Base-by-base conservation (phyloP, 2,797 vertebrate species). In the Scolopax rusticola region DNA sequence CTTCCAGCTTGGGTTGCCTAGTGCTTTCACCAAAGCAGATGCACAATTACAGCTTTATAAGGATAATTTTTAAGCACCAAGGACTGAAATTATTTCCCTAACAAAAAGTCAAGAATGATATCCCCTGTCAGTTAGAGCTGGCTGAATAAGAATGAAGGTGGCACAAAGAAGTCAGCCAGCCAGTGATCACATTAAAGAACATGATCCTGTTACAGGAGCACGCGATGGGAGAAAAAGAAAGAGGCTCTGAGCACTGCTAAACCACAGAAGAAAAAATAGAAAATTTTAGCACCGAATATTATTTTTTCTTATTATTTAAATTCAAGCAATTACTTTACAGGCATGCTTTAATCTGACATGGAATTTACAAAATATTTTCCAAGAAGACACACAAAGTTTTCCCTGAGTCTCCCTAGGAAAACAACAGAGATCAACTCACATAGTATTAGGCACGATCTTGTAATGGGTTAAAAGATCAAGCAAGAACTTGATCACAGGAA, bases 21-120 rank as follows among this genome's bases (percentile, higher is more conserved):
- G 47, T 40, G 45, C 47, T 90, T 88, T 84, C 60, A 63, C 70
- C 70, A 95, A 80, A 94, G 41, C 28, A 93, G 71, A 84, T 83
- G 68, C 41, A 77, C 36, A 68, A 40, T 59, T 89, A 71, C 1
- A 4, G 48, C 80, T 92, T 90, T 43, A 87, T 56, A 76, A 84
- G 57, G 19, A 77, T 90, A 80, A 89, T 89, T 90, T 91, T 84
- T 75, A 89, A 90, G 75, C 60, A 95, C 25, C 21, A 28, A 84
- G 40, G 48, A 88, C 45, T 91, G 77, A 96, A 91, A 96, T 93
- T 68, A 82, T 40, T 83, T 41, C 45, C 28, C 71, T 95, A 94
- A 92, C 54, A 84, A 90, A 57, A 91, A 95, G 67, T 40, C 91
- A 94, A 80, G 87, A 95, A 94, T 83, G 91, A 93, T 87, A 95